Base-by-base conservation (phyloP, 2,888 invertebrate species). In the Crossocerus cetratus region DNA sequence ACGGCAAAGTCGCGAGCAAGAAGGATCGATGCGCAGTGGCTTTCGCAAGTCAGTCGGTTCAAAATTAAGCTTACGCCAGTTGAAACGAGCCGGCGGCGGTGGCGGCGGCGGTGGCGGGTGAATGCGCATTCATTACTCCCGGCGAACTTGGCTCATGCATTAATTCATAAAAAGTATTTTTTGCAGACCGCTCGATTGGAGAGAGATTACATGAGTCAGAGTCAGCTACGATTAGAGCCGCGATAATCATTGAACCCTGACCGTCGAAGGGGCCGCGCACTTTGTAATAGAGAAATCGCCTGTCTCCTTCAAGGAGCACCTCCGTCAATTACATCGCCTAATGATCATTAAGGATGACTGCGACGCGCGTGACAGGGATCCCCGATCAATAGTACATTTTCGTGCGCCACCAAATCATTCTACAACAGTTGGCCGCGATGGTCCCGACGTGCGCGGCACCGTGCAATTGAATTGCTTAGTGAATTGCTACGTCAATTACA, bases 101-200 rank as follows among this genome's bases (percentile, higher is more conserved):
- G 21, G 32, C 54, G 16, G 55, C 54, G 18, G 54, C 55, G 32
- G 11, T 16, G 54, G 20, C 32, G 32, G 32, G 8, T 23, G 21
- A 56, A 11, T 56, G 56, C 42, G 32, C 65, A 57, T 65, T 77
- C 42, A 59, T 65, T 70, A 58, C 65, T 61, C 23, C 32, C 16
- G 44, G 60, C 42, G 49, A 65, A 72, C 23, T 63, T 61, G 32
- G 61, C 65, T 69, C 65, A 57, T 72, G 56, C 66, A 63, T 69
- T 69, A 66, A 69, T 75, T 69, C 63, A 60, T 54, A 72, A 72
- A 72, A 75, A 63, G 68, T 16, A 49, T 16, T 72, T 32, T 67
- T 68, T 65, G 11, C 56, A 66, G 18, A 8, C 32, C n/a, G 22
- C n/a, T 55, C 21, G 22, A 43, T 60, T 23, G 49, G 49, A 43